Percentiles rank a stretch among this genome's conserved stretches.
Conservation (phyloP, 2,113 vertebrate species). For the Anolis sagrei region DNA sequence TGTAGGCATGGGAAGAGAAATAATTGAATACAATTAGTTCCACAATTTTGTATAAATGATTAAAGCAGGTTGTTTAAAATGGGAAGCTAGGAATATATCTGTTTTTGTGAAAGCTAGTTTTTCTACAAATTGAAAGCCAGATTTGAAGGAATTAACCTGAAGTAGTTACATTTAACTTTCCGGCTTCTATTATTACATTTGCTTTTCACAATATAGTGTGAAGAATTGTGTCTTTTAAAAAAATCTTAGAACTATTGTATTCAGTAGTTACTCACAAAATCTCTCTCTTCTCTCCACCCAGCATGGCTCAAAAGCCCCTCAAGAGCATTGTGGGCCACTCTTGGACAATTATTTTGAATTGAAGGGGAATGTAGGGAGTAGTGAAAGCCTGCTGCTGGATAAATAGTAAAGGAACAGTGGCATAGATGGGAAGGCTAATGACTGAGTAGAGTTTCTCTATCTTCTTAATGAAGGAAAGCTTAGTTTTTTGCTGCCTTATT, state of each 20-base stretch:
- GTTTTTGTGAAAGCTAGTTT: constrained; percentile 71
- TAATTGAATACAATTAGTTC: constrained; percentile 51
- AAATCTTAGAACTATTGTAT: neutral
- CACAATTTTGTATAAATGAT: constrained; percentile 75
- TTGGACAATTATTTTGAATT: neutral
- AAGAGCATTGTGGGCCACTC: neutral
- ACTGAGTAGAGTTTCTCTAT: neutral
- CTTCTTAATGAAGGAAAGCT: neutral
- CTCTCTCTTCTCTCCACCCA: neutral
- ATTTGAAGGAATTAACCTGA: constrained; percentile 65
- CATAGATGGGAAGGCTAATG: neutral
- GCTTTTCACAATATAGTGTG: neutral
- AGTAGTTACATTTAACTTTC: constrained; percentile 23
- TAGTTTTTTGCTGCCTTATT: neutral
- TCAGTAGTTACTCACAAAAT: neutral
- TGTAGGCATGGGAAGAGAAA: constrained; percentile 6
- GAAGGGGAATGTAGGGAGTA: neutral
- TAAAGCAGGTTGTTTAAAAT: constrained; percentile 63
- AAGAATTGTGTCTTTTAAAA: too few relatives aligned
- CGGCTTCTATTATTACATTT: neutral
- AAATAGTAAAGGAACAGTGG: neutral
- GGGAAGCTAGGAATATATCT: constrained; percentile 68
- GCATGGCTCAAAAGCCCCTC: neutral
- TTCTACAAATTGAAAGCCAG: constrained; percentile 53
- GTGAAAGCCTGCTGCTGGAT: neutral